Conservation (phyloP, 2,113 vertebrate species). For the Rhinoderma darwinii region DNA sequence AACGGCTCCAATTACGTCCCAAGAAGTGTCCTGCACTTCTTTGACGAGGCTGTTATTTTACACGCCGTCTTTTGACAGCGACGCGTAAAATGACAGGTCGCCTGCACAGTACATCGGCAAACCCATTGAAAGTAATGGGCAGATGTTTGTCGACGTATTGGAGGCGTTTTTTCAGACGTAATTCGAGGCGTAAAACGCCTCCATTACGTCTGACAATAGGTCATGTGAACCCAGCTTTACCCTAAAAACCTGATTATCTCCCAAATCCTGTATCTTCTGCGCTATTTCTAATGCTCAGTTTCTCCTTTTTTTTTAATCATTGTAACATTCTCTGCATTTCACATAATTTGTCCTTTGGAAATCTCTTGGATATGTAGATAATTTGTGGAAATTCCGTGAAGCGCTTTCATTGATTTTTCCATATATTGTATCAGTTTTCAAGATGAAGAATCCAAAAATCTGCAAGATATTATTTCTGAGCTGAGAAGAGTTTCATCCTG, state of each 20-base stretch:
- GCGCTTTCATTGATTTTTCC: slow-evolving; percentile 45
- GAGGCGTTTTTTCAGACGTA: too few relatives aligned
- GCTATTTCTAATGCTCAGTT: neutral
- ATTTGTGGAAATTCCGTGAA: slow-evolving; percentile 52
- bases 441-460: slow-evolving; percentile 36
- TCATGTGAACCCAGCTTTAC: too few relatives aligned
- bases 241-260: neutral
- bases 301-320: neutral
- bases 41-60: too few relatives aligned
- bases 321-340: neutral
- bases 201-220: too few relatives aligned
- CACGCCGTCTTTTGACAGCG: too few relatives aligned
- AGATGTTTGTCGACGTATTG: too few relatives aligned
- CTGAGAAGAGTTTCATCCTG: slow-evolving; percentile 6
- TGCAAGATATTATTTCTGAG: slow-evolving; percentile 41
- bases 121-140: too few relatives aligned
- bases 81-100: too few relatives aligned
- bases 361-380: slow-evolving; percentile 19
- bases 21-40: too few relatives aligned
- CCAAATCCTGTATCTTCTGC: neutral
- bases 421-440: slow-evolving; percentile 56
- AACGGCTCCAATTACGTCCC: too few relatives aligned
- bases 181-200: too few relatives aligned
- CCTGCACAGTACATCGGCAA: too few relatives aligned
- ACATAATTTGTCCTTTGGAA: slow-evolving; percentile 40